Evolutionary conservation across 2,113 vertebrate genomes (phyloP).

Genomic region (Nycticorax nycticorax): DNA sequence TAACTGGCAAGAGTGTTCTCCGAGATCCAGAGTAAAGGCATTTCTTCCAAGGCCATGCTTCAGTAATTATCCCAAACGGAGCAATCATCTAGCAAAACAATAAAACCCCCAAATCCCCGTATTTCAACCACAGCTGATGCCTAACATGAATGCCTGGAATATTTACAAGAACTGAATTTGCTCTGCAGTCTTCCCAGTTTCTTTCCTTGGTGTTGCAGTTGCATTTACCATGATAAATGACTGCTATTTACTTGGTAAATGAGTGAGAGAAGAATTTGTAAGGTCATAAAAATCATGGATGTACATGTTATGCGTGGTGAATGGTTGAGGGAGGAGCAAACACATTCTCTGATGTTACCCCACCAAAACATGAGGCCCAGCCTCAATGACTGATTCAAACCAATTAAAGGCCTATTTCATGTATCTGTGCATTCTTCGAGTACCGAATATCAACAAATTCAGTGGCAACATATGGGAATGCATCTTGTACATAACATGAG

Average conservation of each 20-base stretch:
- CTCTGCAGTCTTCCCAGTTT: neutral
- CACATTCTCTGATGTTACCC: neutral
- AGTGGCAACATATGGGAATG: neutral
- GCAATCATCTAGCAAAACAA: neutral
- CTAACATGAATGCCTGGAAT: neutral
- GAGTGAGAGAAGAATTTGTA: conserved; percentile 2
- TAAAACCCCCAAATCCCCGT: accelerated
- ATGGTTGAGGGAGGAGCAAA: neutral
- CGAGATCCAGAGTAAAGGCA: neutral
- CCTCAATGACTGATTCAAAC: neutral
- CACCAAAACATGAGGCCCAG: neutral
- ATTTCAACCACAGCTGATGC: neutral
- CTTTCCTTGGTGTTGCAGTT: neutral
- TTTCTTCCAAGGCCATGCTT: neutral
- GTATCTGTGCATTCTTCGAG: neutral
- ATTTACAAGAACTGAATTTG: conserved; percentile 6
- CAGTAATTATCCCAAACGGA: neutral
- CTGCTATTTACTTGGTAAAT: neutral
- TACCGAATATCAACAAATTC: neutral
- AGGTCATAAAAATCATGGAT: neutral
- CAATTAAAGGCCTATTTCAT: neutral
- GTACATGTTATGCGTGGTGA: neutral
- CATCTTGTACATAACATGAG: neutral
- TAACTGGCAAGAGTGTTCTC: neutral
- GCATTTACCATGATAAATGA: neutral